Evolutionary conservation across 1,140 invertebrate species (phyloP).

Genomic region (Caerostris extrusa): DNA sequence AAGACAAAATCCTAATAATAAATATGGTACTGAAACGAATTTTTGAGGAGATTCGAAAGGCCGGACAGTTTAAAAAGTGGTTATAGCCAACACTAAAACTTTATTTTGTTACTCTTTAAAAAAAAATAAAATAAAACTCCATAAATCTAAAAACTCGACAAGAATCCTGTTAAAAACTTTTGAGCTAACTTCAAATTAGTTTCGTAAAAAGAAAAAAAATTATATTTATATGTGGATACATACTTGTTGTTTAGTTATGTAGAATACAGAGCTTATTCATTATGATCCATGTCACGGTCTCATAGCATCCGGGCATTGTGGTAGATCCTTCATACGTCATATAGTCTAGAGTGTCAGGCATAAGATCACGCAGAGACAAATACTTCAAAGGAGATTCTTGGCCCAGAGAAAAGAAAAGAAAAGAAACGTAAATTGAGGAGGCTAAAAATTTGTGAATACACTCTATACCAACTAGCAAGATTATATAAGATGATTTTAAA

Average conservation of each 20-base stretch:
- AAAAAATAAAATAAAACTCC: not conserved
- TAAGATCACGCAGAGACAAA: slow-evolving; percentile 88
- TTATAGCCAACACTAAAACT: not conserved
- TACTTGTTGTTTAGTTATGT: slow-evolving; percentile 97
- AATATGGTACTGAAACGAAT: no score
- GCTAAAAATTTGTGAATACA: no score
- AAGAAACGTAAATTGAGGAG: not conserved
- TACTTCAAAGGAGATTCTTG: slow-evolving; percentile 70
- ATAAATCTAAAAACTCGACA: slow-evolving; percentile 8
- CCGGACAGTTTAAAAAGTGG: not conserved
- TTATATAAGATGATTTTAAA: no score
- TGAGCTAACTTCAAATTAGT: slow-evolving; percentile 12
- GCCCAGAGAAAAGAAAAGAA: slow-evolving; percentile 33
- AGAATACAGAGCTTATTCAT: slow-evolving; percentile 98
- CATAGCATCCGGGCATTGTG: slow-evolving; percentile 90
- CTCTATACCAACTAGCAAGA: no score
- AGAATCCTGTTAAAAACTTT: not conserved
- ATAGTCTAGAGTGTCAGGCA: slow-evolving; percentile 94
- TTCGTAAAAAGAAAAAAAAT: not conserved
- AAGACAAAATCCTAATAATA: no score
- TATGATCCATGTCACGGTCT: slow-evolving; percentile 92
- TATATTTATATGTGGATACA: slow-evolving; percentile 78
- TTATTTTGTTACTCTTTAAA: not conserved
- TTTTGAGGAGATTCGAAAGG: not conserved
- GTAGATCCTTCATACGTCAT: slow-evolving; percentile 98